These are phyloP conservation scores for Intellagama lesueurii DNA, from an alignment of 2,797 vertebrate genomes.

Conservation along the genomic window DNA sequence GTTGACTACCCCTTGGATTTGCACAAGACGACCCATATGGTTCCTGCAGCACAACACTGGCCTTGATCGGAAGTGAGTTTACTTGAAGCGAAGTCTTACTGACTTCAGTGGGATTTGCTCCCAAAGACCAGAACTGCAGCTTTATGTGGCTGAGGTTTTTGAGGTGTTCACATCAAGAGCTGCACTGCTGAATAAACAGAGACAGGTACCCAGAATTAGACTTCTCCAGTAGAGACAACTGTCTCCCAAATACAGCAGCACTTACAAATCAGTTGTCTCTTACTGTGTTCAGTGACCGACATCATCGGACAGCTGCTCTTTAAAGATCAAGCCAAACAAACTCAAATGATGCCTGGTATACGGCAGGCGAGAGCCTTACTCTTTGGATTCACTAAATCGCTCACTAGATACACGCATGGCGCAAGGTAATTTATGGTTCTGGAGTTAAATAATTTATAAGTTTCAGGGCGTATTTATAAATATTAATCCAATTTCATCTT, in stretches of 20 bases:
- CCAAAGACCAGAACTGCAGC: not conserved
- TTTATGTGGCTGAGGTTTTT: not conserved
- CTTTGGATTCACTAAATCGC: slow-evolving; percentile 17
- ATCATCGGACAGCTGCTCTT: not conserved
- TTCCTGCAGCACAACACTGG: not conserved
- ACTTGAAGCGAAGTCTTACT: not conserved
- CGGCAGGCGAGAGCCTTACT: not conserved
- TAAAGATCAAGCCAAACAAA: not conserved
- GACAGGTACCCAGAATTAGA: not conserved
- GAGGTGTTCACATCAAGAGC: not conserved
- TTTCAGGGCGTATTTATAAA: slow-evolving; percentile 48
- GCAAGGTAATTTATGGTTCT: not conserved
- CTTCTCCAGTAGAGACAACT: not conserved
- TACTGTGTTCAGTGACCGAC: not conserved
- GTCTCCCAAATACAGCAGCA: not conserved
- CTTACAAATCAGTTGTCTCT: not conserved
- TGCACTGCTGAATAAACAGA: not conserved
- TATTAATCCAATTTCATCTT: slow-evolving; percentile 42
- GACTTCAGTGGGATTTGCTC: not conserved
- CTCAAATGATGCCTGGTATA: not conserved
- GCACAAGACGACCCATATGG: too few species aligned
- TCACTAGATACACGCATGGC: not conserved
- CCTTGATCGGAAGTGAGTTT: not conserved
- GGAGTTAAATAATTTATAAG: not conserved
- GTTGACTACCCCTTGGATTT: not conserved